phyloP scores from a whole-genome alignment of 2,113 vertebrate genomes.

The Syrrhaptes paradoxus region DNA sequence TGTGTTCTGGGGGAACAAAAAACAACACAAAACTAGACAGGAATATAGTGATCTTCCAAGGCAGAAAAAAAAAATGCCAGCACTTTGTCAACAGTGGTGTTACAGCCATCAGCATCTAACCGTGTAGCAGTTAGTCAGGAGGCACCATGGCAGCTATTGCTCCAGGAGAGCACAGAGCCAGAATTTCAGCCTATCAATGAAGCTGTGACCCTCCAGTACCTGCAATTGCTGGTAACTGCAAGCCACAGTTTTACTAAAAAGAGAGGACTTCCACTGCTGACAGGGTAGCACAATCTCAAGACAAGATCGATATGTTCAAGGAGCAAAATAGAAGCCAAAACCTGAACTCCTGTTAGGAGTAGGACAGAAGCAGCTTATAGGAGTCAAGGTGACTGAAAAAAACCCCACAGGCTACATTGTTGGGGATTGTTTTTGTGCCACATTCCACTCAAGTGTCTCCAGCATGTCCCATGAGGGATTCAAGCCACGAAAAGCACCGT shows the following conservation, averaged over 20 bases:
- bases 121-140: not conserved
- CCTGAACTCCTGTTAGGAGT: not conserved
- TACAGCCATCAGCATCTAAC: not conserved
- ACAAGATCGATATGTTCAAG: not conserved
- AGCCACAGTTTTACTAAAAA: not conserved
- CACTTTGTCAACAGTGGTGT: slow-evolving; percentile 1
- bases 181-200: not conserved
- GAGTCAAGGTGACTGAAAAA: not conserved
- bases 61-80: not conserved
- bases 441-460: not conserved
- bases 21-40: not conserved
- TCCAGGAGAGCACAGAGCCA: not conserved
- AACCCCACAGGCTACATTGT: accelerated
- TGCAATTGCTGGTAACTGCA: not conserved
- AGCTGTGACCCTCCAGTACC: not conserved
- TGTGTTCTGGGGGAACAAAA: slow-evolving; percentile 1
- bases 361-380: not conserved
- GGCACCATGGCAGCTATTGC: not conserved
- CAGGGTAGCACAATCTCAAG: not conserved
- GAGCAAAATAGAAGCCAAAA: not conserved
- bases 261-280: not conserved
- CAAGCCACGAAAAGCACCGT: not conserved
- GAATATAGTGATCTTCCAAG: not conserved
- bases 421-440: not conserved
- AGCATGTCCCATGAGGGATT: not conserved